A percentile compares a stretch with the other conserved stretches of the same genome.
phyloP scores from a whole-genome alignment of 2,888 invertebrate species.

The Stegophylla sp. region DNA sequence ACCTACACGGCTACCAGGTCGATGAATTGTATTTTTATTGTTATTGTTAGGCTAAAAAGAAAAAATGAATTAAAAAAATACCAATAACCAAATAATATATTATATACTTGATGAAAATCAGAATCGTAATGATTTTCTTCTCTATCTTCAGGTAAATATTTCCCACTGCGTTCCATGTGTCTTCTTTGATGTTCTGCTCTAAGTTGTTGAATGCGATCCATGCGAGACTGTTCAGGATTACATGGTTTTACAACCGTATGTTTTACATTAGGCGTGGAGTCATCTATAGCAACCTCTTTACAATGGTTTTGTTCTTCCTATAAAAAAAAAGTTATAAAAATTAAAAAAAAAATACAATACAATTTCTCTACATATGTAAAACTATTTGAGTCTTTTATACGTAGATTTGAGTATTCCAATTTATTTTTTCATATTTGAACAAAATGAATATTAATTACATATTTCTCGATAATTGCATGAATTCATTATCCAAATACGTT shows the following conservation, averaged over 20 bases:
- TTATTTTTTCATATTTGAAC: too few species aligned
- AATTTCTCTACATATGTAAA: too few species aligned
- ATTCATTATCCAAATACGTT: too few species aligned
- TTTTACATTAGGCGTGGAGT: not conserved
- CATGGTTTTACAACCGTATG: not conserved
- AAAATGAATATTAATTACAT: too few species aligned
- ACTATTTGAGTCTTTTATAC: too few species aligned
- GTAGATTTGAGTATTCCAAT: too few species aligned
- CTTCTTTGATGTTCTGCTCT: constrained; percentile 69
- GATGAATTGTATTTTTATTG: constrained; percentile 65
- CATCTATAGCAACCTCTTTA: constrained; percentile 15
- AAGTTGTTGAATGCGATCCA: constrained; percentile 67
- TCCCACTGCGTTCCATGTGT: constrained; percentile 66
- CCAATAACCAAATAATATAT: not conserved
- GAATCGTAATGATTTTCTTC: constrained; percentile 28
- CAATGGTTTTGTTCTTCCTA: constrained; percentile 56
- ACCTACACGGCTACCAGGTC: constrained; percentile 69
- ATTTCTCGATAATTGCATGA: too few species aligned
- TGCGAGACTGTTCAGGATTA: constrained; percentile 61
- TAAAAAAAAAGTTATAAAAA: constrained; percentile 6
- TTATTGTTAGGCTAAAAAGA: constrained; percentile 31
- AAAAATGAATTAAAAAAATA: constrained; percentile 21
- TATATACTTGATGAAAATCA: constrained; percentile 1
- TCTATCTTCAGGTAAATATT: constrained; percentile 31
- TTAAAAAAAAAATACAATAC: too few species aligned